These are phyloP conservation scores for Clarias macrocephalus DNA, from an alignment of 2,113 vertebrate species.

Conservation along the genomic window DNA sequence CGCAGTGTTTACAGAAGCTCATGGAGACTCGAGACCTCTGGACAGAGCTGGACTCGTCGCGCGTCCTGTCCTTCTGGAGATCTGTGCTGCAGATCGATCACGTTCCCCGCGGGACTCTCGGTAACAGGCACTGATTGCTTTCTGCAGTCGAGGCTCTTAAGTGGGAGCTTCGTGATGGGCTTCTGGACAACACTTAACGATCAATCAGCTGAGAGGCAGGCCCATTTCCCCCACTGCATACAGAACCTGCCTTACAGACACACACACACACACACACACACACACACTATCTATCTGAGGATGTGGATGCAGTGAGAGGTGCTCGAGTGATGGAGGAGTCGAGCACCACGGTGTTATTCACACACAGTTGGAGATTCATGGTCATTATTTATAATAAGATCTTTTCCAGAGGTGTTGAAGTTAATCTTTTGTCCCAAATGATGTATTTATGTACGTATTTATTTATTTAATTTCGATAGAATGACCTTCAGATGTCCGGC, in stretches of 20 bases:
- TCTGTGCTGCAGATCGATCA: slow-evolving; percentile 74
- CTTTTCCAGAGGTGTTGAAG: slow-evolving; percentile 25
- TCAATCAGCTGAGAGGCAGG: slow-evolving; percentile 73
- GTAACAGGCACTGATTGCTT: slow-evolving; percentile 79
- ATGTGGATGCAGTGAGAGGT: slow-evolving; percentile 55
- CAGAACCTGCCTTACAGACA: slow-evolving; percentile 64
- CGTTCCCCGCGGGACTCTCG: slow-evolving; percentile 72
- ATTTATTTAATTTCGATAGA: slow-evolving; percentile 45
- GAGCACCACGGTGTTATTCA: slow-evolving; percentile 55
- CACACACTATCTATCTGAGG: slow-evolving; percentile 55
- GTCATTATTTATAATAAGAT: slow-evolving; percentile 47
- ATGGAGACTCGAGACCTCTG: slow-evolving; percentile 55
- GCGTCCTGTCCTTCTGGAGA: slow-evolving; percentile 68
- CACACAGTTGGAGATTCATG: slow-evolving; percentile 58
- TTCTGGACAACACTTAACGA: slow-evolving; percentile 81
- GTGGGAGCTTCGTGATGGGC: slow-evolving; percentile 72
- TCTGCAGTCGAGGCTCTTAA: slow-evolving; percentile 75
- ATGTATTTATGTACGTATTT: neutral
- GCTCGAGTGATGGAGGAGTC: slow-evolving; percentile 47
- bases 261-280: slow-evolving; percentile 69
- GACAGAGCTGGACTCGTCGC: slow-evolving; percentile 55
- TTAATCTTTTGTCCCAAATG: slow-evolving; percentile 51
- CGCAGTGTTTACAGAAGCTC: slow-evolving; percentile 29
- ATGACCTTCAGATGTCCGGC: slow-evolving; percentile 49
- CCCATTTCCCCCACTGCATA: slow-evolving; percentile 69